Evolutionary conservation across 2,888 invertebrate genomes (phyloP).

Genomic region (Lordiphosa fenestrarum): DNA sequence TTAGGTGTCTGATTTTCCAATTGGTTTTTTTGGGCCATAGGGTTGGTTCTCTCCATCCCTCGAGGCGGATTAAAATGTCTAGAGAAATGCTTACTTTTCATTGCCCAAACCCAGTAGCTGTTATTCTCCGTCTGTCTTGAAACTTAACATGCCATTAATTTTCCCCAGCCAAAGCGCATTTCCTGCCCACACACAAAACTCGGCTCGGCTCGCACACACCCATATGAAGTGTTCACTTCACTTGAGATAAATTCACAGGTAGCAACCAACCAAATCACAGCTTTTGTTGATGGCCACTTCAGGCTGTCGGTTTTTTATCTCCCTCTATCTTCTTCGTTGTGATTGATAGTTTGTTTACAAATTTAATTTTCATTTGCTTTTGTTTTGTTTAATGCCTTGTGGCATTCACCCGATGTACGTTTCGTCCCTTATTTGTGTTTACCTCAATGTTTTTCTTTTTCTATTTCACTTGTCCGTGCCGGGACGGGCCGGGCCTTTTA

Average conservation of each 20-base stretch:
- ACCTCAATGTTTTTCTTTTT: constrained; percentile 25
- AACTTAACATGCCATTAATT: constrained; percentile 45
- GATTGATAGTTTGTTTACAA: constrained; percentile 74
- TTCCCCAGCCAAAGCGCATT: constrained; percentile 53
- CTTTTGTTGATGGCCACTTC: constrained; percentile 43
- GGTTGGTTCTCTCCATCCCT: background rate
- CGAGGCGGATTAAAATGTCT: constrained; percentile 57
- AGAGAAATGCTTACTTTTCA: constrained; percentile 49
- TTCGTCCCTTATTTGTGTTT: constrained; percentile 16
- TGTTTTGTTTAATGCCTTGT: constrained; percentile 21
- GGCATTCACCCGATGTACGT: constrained; percentile 31
- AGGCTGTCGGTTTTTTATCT: constrained; percentile 29
- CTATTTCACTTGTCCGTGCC: constrained; percentile 18
- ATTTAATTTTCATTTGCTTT: constrained; percentile 54
- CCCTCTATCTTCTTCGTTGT: constrained; percentile 26
- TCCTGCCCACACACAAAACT: constrained; percentile 45
- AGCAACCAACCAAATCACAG: constrained; percentile 33
- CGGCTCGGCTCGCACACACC: background rate
- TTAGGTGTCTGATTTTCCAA: constrained; percentile 62
- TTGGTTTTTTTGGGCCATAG: constrained; percentile 47
- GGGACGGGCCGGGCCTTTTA: constrained; percentile 50
- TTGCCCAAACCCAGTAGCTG: no score
- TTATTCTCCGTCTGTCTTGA: constrained; percentile 10
- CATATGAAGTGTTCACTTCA: no score
- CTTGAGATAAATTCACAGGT: constrained; percentile 37